These are phyloP conservation scores for Protosalanx chinensis DNA, from an alignment of 2,797 vertebrate species.

Conservation along the genomic window DNA sequence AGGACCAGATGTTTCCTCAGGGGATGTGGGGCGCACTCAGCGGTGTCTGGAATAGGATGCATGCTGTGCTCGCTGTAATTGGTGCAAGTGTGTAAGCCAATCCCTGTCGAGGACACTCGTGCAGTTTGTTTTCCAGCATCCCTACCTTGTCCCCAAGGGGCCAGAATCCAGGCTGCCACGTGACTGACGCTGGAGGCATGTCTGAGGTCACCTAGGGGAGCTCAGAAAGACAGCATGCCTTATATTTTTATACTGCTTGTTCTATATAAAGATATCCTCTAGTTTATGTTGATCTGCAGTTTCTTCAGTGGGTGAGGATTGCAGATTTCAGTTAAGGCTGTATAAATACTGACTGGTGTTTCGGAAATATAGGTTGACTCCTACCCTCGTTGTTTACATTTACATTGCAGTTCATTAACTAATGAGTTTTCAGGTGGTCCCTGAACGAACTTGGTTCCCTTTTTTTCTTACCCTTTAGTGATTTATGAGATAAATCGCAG, in stretches of 20 bases:
- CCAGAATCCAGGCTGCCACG: slow-evolving; percentile 46
- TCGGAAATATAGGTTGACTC: neutral
- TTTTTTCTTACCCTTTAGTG: neutral
- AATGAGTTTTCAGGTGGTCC: neutral
- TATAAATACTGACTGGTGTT: neutral
- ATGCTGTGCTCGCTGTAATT: slow-evolving; percentile 63
- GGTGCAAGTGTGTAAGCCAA: slow-evolving; percentile 63
- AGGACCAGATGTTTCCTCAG: slow-evolving; percentile 71
- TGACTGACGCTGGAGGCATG: slow-evolving; percentile 40
- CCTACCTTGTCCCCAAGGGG: slow-evolving; percentile 48
- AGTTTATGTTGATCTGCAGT: neutral
- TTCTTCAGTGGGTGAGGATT: neutral
- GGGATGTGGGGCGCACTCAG: slow-evolving; percentile 52
- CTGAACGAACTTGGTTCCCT: neutral
- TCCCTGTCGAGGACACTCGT: slow-evolving; percentile 49
- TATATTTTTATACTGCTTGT: too few relatives aligned
- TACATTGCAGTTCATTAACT: neutral
- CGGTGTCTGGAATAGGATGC: slow-evolving; percentile 59
- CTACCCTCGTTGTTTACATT: neutral
- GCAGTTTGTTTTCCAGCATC: slow-evolving; percentile 54
- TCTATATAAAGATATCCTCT: too few relatives aligned
- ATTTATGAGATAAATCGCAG: neutral
- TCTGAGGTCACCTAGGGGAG: slow-evolving; percentile 29
- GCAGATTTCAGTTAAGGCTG: neutral
- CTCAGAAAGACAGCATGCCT: slow-evolving; percentile 26